Conservation (phyloP, 2,113 vertebrate species). For the Dendrocopos noguchii region DNA sequence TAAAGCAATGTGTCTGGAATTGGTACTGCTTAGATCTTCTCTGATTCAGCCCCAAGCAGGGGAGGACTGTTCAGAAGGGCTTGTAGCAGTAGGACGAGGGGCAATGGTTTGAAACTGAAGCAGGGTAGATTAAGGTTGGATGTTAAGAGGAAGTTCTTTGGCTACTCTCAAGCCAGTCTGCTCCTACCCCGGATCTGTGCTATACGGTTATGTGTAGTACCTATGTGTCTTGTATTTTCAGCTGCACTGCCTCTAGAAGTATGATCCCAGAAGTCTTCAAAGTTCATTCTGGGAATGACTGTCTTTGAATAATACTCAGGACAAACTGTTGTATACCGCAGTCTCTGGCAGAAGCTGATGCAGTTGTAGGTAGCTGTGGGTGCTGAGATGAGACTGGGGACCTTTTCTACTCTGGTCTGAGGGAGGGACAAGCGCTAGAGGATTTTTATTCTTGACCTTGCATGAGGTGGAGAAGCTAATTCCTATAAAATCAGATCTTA, state of each 20-base stretch:
- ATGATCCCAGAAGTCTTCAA: not conserved
- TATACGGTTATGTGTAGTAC: no score
- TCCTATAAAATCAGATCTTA: not conserved
- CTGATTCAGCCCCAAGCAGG: not conserved
- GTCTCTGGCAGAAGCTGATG: rapidly evolving
- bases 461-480: not conserved
- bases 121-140: no score
- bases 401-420: not conserved
- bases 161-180: no score
- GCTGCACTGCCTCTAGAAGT: rapidly evolving
- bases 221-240: rapidly evolving
- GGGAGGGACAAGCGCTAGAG: not conserved
- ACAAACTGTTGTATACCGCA: rapidly evolving
- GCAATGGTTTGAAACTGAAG: no score
- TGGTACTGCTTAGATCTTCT: not conserved
- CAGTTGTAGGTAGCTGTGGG: rapidly evolving
- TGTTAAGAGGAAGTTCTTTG: no score
- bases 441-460: not conserved
- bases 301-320: not conserved
- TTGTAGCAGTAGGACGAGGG: no score
- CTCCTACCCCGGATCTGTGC: no score
- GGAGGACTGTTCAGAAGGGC: no score
- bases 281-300: not conserved
- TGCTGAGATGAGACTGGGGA: not conserved
- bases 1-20: not conserved